phyloP scores from a whole-genome alignment of 2,797 vertebrate genomes.

The Betta splendens region DNA sequence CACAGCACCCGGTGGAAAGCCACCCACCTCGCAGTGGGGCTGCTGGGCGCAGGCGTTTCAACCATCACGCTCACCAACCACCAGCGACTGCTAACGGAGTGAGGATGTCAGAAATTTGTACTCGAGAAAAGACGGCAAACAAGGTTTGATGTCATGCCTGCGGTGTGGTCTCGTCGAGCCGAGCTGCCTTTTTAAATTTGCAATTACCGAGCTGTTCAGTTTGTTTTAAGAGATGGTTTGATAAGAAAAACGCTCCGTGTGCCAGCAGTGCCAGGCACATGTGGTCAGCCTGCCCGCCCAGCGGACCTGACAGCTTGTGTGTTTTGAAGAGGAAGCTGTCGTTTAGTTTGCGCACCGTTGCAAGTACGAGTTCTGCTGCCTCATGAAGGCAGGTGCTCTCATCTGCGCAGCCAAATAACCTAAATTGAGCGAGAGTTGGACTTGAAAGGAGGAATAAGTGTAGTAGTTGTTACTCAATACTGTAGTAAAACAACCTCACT shows the following conservation, averaged over 20 bases:
- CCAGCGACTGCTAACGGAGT: slow-evolving; percentile 40
- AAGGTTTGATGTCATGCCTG: slow-evolving; percentile 48
- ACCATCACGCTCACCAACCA: slow-evolving; percentile 49
- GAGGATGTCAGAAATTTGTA: slow-evolving; percentile 48
- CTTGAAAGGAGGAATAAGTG: slow-evolving; percentile 75
- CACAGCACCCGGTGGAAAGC: slow-evolving; percentile 72
- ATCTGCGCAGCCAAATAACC: slow-evolving; percentile 52
- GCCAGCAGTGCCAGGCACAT: slow-evolving; percentile 14
- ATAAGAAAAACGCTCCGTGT: slow-evolving; percentile 42
- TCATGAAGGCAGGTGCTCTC: slow-evolving; percentile 58
- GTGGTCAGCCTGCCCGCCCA: not conserved
- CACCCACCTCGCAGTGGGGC: slow-evolving; percentile 81
- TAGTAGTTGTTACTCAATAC: slow-evolving; percentile 79
- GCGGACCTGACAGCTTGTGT: slow-evolving; percentile 34
- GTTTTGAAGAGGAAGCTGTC: slow-evolving; percentile 62
- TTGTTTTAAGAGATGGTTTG: slow-evolving; percentile 46
- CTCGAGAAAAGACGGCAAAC: slow-evolving; percentile 38
- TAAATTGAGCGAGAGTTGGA: slow-evolving; percentile 56
- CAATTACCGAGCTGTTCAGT: slow-evolving; percentile 39
- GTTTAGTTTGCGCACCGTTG: slow-evolving; percentile 55
- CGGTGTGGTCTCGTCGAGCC: slow-evolving; percentile 49
- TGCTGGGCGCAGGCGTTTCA: slow-evolving; percentile 61
- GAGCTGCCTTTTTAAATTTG: slow-evolving; percentile 25
- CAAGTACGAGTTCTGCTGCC: slow-evolving; percentile 39
- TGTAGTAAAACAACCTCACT: slow-evolving; percentile 78